Evolutionary conservation across 2,113 vertebrate species (phyloP).

Genomic region (Crocuta crocuta): DNA sequence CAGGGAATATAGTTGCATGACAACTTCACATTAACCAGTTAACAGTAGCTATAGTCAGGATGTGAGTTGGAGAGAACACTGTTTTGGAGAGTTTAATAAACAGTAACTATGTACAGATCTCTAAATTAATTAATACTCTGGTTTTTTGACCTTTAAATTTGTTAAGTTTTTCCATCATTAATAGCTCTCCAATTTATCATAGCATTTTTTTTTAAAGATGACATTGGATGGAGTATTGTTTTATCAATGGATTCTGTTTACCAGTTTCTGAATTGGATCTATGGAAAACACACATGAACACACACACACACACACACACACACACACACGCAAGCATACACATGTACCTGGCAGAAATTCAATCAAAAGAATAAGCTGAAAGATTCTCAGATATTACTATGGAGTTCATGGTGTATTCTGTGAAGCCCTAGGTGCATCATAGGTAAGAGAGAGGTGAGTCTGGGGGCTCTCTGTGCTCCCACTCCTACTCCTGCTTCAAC

Average conservation of each 20-base stretch:
- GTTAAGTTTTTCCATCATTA: slow-evolving; percentile 44
- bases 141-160: slow-evolving; percentile 7
- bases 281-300: background rate
- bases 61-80: background rate
- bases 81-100: slow-evolving; percentile 68
- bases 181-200: background rate
- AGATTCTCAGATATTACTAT: background rate
- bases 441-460: background rate
- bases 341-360: background rate
- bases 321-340: background rate
- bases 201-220: background rate
- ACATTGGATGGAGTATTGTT: background rate
- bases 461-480: background rate
- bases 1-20: background rate
- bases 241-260: background rate
- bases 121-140: background rate
- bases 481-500: background rate
- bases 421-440: background rate
- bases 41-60: background rate
- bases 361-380: background rate
- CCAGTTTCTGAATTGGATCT: background rate
- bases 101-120: background rate
- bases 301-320: background rate
- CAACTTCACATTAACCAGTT: slow-evolving; percentile 63
- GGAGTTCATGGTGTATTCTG: background rate